These are phyloP conservation scores for Oasisia sp. DNA, from an alignment of 2,888 invertebrate species.

Conservation along the genomic window DNA sequence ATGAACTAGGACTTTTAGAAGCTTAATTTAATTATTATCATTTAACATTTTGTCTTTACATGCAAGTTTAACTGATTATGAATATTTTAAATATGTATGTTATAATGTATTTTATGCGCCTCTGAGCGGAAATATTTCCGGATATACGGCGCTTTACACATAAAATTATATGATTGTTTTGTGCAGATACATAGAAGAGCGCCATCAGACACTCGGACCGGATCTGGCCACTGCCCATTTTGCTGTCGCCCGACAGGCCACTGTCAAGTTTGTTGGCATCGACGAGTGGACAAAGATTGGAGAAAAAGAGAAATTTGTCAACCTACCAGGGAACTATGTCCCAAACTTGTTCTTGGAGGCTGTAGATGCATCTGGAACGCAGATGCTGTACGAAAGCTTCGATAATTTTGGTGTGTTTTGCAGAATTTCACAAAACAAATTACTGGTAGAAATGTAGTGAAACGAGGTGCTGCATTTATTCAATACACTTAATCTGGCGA, in stretches of 20 bases:
- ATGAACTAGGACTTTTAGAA: too few relatives aligned
- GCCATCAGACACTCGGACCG: constrained; percentile 70
- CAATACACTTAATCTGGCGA: neutral
- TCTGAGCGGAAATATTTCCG: too few relatives aligned
- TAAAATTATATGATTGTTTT: neutral
- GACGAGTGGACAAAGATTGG: constrained; percentile 66
- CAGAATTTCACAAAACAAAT: neutral
- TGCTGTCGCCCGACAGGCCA: constrained; percentile 79
- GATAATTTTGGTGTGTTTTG: constrained; percentile 73
- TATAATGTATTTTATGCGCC: too few relatives aligned
- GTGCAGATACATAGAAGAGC: constrained; percentile 43
- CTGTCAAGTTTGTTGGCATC: constrained; percentile 73
- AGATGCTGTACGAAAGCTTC: constrained; percentile 84
- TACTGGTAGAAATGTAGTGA: neutral
- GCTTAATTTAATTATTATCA: too few relatives aligned
- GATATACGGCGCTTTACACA: too few relatives aligned
- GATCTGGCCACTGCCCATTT: constrained; percentile 91
- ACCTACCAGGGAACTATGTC: constrained; percentile 74
- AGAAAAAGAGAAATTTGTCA: constrained; percentile 55
- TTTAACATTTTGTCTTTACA: too few relatives aligned
- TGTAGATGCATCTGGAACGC: constrained; percentile 80
- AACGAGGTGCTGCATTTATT: neutral
- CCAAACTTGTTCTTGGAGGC: constrained; percentile 77
- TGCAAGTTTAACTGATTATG: too few relatives aligned
- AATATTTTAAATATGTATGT: too few relatives aligned